Percentiles rank a stretch among this genome's conserved stretches.
phyloP scores from a whole-genome alignment of 2,797 vertebrate genomes.

The Podarcis lilfordi region DNA sequence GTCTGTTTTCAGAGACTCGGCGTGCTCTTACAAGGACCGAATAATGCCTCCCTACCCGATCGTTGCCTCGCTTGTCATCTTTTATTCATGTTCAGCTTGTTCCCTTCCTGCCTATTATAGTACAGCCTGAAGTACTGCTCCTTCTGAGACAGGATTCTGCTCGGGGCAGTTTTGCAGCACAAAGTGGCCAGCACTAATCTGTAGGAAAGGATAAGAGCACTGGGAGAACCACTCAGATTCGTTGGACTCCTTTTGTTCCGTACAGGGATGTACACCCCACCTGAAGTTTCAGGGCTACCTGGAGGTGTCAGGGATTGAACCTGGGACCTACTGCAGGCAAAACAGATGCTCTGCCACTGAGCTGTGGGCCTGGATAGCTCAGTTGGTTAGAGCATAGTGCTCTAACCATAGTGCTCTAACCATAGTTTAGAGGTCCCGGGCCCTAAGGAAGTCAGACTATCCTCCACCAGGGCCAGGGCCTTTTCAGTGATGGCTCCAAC shows the following conservation, averaged over 20 bases:
- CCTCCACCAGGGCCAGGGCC: too few species aligned
- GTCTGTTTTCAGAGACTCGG: constrained; percentile 26
- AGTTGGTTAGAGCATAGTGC: too few species aligned
- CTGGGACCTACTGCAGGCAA: background rate
- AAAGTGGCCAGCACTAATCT: constrained; percentile 1
- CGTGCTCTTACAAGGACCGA: background rate
- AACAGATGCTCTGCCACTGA: background rate
- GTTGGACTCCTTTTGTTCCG: background rate
- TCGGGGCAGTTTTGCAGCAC: constrained; percentile 31
- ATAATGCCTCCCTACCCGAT: background rate
- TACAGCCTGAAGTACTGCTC: constrained; percentile 10
- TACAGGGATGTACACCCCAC: background rate
- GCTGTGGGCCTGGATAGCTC: too few species aligned
- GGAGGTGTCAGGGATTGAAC: background rate
- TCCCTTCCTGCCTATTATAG: constrained; percentile 18
- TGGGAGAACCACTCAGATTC: background rate
- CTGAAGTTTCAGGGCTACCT: background rate
- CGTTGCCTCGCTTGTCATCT: constrained; percentile 18
- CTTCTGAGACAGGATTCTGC: background rate
- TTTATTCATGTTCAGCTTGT: constrained; percentile 26
- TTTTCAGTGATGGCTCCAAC: too few species aligned
- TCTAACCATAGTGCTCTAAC: too few species aligned
- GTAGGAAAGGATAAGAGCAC: constrained; percentile 19
- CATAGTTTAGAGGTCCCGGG: too few species aligned
- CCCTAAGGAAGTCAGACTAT: too few species aligned